phyloP scores from a whole-genome alignment of 2,888 invertebrate species.

The Periphyllus acericola region DNA sequence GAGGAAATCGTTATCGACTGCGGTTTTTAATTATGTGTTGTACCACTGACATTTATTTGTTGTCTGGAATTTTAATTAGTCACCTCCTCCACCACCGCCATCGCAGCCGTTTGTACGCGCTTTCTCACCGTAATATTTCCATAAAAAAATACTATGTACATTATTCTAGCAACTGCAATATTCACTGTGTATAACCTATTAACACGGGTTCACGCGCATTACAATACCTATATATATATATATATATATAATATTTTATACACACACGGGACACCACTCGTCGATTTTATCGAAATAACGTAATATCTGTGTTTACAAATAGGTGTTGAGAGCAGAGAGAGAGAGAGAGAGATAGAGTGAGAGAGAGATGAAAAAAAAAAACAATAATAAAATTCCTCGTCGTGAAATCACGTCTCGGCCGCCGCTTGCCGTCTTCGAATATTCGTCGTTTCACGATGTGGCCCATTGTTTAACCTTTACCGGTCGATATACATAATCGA shows the following conservation, averaged over 20 bases:
- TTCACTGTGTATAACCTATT: neutral
- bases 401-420: slow-evolving; percentile 20
- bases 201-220: neutral
- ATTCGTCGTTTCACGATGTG: slow-evolving; percentile 52
- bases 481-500: slow-evolving; percentile 48
- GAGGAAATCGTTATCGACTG: slow-evolving; percentile 58
- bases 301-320: neutral
- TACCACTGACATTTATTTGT: slow-evolving; percentile 51
- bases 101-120: neutral
- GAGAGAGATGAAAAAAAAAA: neutral
- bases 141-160: neutral
- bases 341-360: neutral
- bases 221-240: neutral
- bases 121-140: slow-evolving; percentile 29
- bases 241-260: neutral
- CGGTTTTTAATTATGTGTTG: slow-evolving; percentile 43
- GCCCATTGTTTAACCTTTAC: slow-evolving; percentile 60
- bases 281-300: neutral
- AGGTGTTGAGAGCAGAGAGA: neutral
- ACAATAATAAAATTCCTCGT: neutral
- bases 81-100: neutral
- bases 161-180: neutral
- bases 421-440: neutral
- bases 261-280: neutral
- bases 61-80: slow-evolving; percentile 60